Base-by-base conservation (phyloP, 1,140 invertebrate genomes). In the Cherax destructor region DNA sequence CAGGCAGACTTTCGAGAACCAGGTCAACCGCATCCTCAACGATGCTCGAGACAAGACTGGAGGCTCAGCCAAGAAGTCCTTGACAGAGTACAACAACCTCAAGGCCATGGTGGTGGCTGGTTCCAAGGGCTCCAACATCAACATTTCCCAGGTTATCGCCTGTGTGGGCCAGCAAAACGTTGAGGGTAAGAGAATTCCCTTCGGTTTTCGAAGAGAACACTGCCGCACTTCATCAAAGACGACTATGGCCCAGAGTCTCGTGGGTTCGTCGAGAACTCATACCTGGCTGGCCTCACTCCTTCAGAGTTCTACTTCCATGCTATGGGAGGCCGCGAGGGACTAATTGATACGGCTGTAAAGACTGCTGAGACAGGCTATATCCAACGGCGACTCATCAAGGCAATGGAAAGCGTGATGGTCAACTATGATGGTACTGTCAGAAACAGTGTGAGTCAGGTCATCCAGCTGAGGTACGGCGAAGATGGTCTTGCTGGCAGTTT, bases 151-250 rank as follows among this genome's bases (percentile, higher is more conserved):
- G 96, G 98, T 99, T 96, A 99, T 99, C 96, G 99, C 99, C 95
- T 99, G 99, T 96, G 99, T 99, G 90, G 99, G 99, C 49, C 99
- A 99, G 95, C 99, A 99, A 95, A 99, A 99, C 96, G 99, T 99
- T 80, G 99, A 99, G 96, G 99, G 99, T 95, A 99, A 99, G 96
- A 98, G 99, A 93, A 99, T 99, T 94, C 99, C 99, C 0, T 99
- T 99, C 94, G 99, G 99, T 59, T 99, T 99, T 94, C 96, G 99
- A 99, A 99, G 94, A 96, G 99, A 92, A 99, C 99, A 0, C 95
- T 99, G 80, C 99, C 99, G 0, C 99, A 99, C 95, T 99, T 99
- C 95, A 99, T 99, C 94, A 99, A 99, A 95, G 99, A 99, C 94
- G 99, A 99, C 96, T 99, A 99, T 94, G 99, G 99, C 96, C 99